Evolutionary conservation across 2,888 invertebrate genomes (phyloP).

Genomic region (Hofmannophila pseudospretella): DNA sequence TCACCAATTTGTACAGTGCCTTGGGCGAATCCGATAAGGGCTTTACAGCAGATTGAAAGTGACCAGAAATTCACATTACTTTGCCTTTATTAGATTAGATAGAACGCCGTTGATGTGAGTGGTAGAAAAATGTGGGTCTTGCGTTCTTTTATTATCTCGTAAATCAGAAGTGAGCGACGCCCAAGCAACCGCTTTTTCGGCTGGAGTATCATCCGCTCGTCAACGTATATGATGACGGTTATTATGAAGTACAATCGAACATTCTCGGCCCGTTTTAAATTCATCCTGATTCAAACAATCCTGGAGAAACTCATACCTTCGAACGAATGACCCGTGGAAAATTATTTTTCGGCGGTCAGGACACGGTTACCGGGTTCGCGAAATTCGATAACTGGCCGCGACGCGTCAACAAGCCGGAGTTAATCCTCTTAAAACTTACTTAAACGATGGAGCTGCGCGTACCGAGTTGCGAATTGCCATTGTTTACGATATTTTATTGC

Average conservation of each 20-base stretch:
- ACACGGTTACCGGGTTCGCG: constrained; percentile 46
- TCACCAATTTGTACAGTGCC: no score
- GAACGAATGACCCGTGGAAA: constrained; percentile 47
- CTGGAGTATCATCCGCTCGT: no score
- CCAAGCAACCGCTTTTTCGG: no score
- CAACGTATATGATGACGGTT: no score
- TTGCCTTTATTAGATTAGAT: no score
- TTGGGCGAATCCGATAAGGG: no score
- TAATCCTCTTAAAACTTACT: constrained; percentile 71
- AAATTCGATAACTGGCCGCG: constrained; percentile 65
- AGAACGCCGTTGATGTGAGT: no score
- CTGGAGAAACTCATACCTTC: constrained; percentile 11
- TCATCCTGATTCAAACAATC: not conserved
- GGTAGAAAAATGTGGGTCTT: no score
- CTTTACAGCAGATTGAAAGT: constrained; percentile 8
- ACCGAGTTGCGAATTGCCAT: constrained; percentile 50
- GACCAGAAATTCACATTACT: constrained; percentile 2
- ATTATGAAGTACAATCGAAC: no score
- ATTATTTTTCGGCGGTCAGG: constrained; percentile 45
- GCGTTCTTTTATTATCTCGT: no score
- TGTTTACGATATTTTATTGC: constrained; percentile 58
- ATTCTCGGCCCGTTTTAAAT: no score
- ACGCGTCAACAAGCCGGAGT: constrained; percentile 71
- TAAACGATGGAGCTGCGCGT: constrained; percentile 41
- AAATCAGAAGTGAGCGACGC: no score